Conservation (phyloP, 92 coral and sea anemone species). For the Porites lobata region DNA sequence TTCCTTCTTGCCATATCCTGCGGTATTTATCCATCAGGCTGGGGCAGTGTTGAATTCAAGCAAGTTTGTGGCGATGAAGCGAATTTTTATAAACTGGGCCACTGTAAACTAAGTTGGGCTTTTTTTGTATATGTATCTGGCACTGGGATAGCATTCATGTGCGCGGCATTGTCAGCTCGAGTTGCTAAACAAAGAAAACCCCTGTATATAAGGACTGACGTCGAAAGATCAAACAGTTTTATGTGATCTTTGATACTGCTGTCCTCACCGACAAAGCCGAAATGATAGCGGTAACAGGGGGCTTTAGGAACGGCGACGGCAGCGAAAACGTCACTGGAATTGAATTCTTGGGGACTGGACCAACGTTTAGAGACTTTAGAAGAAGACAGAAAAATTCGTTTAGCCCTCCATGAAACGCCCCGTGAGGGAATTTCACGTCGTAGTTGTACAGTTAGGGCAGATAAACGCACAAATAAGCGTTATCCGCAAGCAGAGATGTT, state of each 20-base stretch:
- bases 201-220: constrained; percentile 4
- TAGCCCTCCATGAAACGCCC: too few relatives aligned
- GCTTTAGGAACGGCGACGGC: too few relatives aligned
- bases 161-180: constrained; percentile 77
- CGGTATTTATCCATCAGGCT: constrained; percentile 93
- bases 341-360: too few relatives aligned
- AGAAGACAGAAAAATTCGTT: too few relatives aligned
- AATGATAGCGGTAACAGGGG: too few relatives aligned
- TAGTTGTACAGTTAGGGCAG: too few relatives aligned
- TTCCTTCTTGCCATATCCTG: constrained; percentile 82
- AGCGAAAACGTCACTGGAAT: too few relatives aligned
- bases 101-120: constrained; percentile 87
- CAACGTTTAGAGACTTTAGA: too few relatives aligned
- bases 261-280: not conserved
- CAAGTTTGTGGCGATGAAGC: constrained; percentile 87
- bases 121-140: constrained; percentile 76
- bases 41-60: constrained; percentile 88
- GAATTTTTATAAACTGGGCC: constrained; percentile 77
- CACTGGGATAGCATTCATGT: constrained; percentile 71
- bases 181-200: constrained; percentile 50
- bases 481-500: too few relatives aligned
- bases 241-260: not conserved
- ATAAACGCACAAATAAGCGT: too few relatives aligned
- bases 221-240: constrained; percentile 33
- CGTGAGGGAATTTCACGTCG: too few relatives aligned